These are phyloP conservation scores for Hippocampus abdominalis DNA, from an alignment of 2,113 vertebrate genomes.

Conservation along the genomic window DNA sequence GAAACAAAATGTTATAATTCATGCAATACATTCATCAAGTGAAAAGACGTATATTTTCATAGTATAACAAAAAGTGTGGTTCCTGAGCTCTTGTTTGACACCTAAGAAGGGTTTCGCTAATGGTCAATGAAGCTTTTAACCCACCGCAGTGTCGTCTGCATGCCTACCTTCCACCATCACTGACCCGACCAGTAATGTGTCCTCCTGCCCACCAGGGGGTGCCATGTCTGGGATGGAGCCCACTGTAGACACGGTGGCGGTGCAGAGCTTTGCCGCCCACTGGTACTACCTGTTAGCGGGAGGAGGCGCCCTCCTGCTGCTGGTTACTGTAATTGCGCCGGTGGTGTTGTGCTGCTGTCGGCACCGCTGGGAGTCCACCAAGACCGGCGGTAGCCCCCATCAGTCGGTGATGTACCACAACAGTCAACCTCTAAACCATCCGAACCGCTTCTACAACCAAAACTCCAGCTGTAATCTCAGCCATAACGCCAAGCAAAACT, in stretches of 20 bases:
- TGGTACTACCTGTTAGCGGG: conserved; percentile 99
- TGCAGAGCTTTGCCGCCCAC: conserved; percentile 92
- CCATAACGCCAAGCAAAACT: conserved; percentile 68
- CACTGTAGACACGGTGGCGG: conserved; percentile 97
- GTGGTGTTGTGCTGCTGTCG: conserved; percentile 94
- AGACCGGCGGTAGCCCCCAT: conserved; percentile 73
- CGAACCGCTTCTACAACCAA: conserved; percentile 51
- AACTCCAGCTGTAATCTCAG: conserved; percentile 51
- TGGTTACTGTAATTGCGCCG: conserved; percentile 86
- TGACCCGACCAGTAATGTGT: conserved; percentile 66
- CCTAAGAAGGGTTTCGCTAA: background rate
- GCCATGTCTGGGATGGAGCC: conserved; percentile 91
- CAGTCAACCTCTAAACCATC: conserved; percentile 48
- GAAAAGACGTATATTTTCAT: background rate
- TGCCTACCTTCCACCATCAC: conserved; percentile 83
- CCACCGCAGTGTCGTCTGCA: conserved; percentile 67
- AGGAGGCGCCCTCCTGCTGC: conserved; percentile 90
- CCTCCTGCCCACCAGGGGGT: conserved; percentile 83
- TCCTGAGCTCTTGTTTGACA: background rate
- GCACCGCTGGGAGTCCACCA: conserved; percentile 94
- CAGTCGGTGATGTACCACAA: conserved; percentile 64
- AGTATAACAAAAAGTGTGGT: background rate
- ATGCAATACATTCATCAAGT: background rate
- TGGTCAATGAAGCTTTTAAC: conserved; percentile 17
- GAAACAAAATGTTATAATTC: too few species aligned